A percentile compares a stretch with the other conserved stretches of the same genome.
Evolutionary conservation across 2,797 vertebrate genomes (phyloP).

Genomic region (Pogoniulus pusillus): DNA sequence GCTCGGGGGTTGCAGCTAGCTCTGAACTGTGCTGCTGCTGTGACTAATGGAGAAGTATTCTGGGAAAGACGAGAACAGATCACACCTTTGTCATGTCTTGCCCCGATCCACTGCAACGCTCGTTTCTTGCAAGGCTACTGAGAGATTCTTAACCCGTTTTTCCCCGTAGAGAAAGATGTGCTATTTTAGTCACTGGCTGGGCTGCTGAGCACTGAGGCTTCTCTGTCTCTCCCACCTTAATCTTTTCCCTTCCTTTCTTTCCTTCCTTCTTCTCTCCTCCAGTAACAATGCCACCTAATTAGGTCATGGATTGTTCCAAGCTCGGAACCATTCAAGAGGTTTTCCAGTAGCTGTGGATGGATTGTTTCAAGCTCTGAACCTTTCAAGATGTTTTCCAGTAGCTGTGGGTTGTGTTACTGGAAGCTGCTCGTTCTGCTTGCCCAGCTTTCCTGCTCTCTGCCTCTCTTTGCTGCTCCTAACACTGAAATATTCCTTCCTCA

Average conservation of each 20-base stretch:
- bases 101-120: neutral
- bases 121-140: neutral
- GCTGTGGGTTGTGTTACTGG: conserved; percentile 3
- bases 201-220: neutral
- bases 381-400: conserved; percentile 36
- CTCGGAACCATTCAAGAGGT: conserved; percentile 33
- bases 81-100: neutral
- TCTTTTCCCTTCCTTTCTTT: neutral
- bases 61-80: neutral
- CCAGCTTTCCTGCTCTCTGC: conserved; percentile 19
- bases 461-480: neutral
- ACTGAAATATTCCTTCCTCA: conserved; percentile 23
- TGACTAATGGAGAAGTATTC: neutral
- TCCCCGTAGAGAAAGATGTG: neutral
- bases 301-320: conserved; percentile 57
- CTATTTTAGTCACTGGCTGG: neutral
- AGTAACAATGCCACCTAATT: conserved; percentile 42
- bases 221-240: neutral
- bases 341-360: neutral
- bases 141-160: neutral
- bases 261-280: neutral
- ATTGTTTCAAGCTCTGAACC: conserved; percentile 46
- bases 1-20: neutral
- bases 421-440: conserved; percentile 17
- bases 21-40: neutral